A percentile compares a stretch with the other conserved stretches of the same genome.
These are phyloP conservation scores for Drosophila paranaensis DNA, from an alignment of 2,888 invertebrate genomes.

Conservation along the genomic window DNA sequence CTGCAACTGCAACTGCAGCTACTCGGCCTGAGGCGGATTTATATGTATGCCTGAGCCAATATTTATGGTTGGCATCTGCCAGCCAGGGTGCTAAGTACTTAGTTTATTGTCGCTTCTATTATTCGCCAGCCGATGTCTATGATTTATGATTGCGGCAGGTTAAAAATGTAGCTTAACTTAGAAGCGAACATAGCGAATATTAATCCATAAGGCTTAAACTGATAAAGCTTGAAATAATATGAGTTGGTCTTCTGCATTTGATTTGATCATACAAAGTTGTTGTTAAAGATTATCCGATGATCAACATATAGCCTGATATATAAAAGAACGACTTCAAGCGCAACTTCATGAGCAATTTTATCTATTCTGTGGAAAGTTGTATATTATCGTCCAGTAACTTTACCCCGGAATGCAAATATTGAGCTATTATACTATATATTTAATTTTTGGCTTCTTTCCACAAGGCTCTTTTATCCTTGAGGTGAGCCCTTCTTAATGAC, in stretches of 20 bases:
- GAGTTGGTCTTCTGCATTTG: not conserved
- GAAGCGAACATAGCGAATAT: not conserved
- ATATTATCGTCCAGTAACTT: not conserved
- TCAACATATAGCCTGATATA: not conserved
- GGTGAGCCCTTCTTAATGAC: not conserved
- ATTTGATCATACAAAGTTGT: not conserved
- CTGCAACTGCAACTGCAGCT: constrained; percentile 6
- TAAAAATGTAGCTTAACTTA: constrained; percentile 7
- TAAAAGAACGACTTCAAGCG: not conserved
- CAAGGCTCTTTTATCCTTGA: no score
- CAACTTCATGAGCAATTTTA: no score
- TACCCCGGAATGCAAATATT: not conserved
- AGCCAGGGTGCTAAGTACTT: constrained; percentile 41
- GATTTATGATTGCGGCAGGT: constrained; percentile 10
- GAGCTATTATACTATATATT: not conserved
- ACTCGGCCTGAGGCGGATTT: constrained; percentile 24
- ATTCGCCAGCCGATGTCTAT: not conserved
- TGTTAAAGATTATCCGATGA: not conserved
- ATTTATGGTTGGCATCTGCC: constrained; percentile 60
- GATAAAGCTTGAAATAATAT: not conserved
- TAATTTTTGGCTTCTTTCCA: no score
- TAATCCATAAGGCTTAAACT: not conserved
- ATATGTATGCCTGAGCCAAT: constrained; percentile 30
- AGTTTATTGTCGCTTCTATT: constrained; percentile 29
- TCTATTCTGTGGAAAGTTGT: not conserved